Percentiles rank a stretch among this genome's conserved stretches.
Evolutionary conservation across 2,888 invertebrate genomes (phyloP).

Genomic region (Parasteatoda lunata): DNA sequence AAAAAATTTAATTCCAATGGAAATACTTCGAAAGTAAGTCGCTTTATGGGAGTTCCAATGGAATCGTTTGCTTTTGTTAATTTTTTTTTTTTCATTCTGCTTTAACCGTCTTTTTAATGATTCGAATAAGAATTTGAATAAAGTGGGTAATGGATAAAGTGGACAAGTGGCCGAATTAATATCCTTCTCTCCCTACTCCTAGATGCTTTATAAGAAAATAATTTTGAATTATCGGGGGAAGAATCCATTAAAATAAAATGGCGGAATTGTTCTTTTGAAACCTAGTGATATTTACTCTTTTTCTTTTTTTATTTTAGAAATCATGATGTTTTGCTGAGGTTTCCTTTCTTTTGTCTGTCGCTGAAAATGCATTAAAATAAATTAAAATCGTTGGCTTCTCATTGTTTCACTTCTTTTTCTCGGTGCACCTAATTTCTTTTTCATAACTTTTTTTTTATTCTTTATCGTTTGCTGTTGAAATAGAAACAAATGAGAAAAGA

Average conservation of each 20-base stretch:
- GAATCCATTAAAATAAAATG: conserved; percentile 51
- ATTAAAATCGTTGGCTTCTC: conserved; percentile 55
- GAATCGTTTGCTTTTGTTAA: conserved; percentile 45
- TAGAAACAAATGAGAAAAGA: conserved; percentile 33
- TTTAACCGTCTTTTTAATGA: conserved; percentile 56
- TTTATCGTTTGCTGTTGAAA: conserved; percentile 17
- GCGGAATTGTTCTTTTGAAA: conserved; percentile 44
- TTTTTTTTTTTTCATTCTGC: conserved; percentile 18
- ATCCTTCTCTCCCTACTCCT: conserved; percentile 21
- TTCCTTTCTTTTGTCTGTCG: conserved; percentile 35
- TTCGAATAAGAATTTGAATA: conserved; percentile 36
- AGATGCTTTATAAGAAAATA: background rate
- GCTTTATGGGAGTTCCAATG: conserved; percentile 45
- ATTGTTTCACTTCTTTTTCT: conserved; percentile 40
- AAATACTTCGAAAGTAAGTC: conserved; percentile 58
- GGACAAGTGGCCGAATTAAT: conserved; percentile 66
- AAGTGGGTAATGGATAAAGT: conserved; percentile 63
- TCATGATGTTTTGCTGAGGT: conserved; percentile 13
- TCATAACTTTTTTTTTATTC: background rate
- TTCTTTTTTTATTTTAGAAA: conserved; percentile 24
- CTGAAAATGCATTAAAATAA: conserved; percentile 65
- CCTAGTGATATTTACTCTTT: conserved; percentile 45
- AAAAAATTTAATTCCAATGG: conserved; percentile 35
- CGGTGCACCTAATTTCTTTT: background rate
- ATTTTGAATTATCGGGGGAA: conserved; percentile 19